Evolutionary conservation across 2,888 invertebrate genomes (phyloP).

Genomic region (Alentia gelatinosa): DNA sequence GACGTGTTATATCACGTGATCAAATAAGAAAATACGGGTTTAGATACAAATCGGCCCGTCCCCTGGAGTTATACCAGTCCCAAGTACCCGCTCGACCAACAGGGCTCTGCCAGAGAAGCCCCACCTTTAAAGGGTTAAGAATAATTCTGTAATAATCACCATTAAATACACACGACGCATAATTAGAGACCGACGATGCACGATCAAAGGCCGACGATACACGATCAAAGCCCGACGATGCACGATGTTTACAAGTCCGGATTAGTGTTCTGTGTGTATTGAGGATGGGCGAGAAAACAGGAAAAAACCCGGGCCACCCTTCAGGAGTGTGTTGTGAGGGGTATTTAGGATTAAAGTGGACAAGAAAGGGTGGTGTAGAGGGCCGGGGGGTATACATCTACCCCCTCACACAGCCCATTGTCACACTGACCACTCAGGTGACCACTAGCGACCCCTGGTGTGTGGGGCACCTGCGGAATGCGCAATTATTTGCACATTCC

Average conservation of each 20-base stretch:
- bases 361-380: background rate
- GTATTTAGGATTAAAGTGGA: background rate
- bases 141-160: too few relatives aligned
- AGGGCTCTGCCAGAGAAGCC: too few relatives aligned
- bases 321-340: background rate
- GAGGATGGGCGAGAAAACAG: background rate
- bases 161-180: too few relatives aligned
- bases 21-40: too few relatives aligned
- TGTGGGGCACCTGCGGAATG: background rate
- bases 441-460: background rate
- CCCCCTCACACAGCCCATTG: background rate
- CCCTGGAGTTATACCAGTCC: too few relatives aligned
- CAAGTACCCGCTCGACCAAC: too few relatives aligned
- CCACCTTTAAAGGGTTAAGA: too few relatives aligned
- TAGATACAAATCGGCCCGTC: too few relatives aligned
- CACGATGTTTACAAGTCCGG: background rate
- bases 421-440: background rate
- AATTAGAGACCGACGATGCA: too few relatives aligned
- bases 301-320: background rate
- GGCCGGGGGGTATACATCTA: background rate
- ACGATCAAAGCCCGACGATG: too few relatives aligned
- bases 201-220: too few relatives aligned
- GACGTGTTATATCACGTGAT: too few relatives aligned
- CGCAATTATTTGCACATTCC: slow-evolving; percentile 45
- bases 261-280: background rate